Base-by-base conservation (phyloP, 2,888 invertebrate species). In the Torymus aiolomorphi region DNA sequence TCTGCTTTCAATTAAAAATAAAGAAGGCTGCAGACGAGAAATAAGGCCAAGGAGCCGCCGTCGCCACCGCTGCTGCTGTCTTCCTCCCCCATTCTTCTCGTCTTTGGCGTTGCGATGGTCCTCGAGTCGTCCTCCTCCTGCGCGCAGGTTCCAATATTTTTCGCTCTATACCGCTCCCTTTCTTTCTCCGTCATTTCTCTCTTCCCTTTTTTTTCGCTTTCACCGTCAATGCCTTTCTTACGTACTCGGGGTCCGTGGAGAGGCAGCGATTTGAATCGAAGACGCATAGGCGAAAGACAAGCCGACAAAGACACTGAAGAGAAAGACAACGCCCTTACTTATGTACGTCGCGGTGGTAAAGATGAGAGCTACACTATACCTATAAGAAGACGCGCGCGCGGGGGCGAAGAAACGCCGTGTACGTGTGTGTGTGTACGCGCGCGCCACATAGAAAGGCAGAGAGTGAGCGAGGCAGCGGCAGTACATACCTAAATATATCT, bases 321-420 rank as follows among this genome's bases (percentile, higher is more conserved):
- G 86, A 87, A 90, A 90, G 90, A 90, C 90, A 90, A 90, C 90
- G 90, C 90, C 89, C 90, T 89, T 88, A 86, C 86, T 86, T 85
- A 87, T 86, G 86, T 78, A 78, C 67, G 75, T 70, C 65, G 73
- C 61, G 86, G 88, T 85, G 86, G 87, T 87, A 86, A 86, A 87
- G 87, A 87, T 86, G 86, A 86, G 85, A 87, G 85, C 71, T 42
- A 31, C n/a, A n/a, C n/a, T 61, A 20, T 76, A 71, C 8, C 42
- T 42, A 42, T 72, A 71, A 74, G 63, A 76, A 76, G 66, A 14
- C 54, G n/a, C 2, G 18, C 42, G 82, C 81, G 80, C 77, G 84
- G 84, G 82, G 83, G 83, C 80, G 79, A 83, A 82, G 84, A 85
- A 61, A 31, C 63, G 18, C 24, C 12, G 49, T 42, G 16, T 42